Evolutionary conservation across 2,113 vertebrate species (phyloP), one percentile per base, ranked within the genome.

Genomic region (Ammodytes dubius): DNA sequence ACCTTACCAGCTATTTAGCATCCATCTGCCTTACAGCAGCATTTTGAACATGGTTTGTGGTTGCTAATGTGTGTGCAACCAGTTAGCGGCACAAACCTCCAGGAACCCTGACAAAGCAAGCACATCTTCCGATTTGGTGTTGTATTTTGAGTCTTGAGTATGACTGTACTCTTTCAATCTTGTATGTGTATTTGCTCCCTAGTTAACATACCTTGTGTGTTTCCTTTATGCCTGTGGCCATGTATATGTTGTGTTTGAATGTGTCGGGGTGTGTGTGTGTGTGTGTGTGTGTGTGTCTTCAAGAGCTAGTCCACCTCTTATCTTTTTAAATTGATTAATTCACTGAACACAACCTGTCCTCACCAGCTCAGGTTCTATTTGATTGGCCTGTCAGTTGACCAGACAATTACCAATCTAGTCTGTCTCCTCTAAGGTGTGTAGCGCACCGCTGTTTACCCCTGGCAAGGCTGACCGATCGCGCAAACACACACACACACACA

Each of bases 291-390:
- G 74, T 69, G 46, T 42, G 15, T 59, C 42, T 37, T 2, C 27
- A 4, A 57, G 6, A 39, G 68, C n/a, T 12, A 54, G 42, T 45
- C 71, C 70, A 77, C 46, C n/a, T 69, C 49, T 45, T 43, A 59
- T 81, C 58, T 81, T 61, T 82, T 57, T 8, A 81, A 64, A 82
- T 67, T 79, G 74, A 85, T 70, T 81, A 67, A 87, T 85, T 71
- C 42, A 84, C 61, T 89, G 77, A 88, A 79, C 70, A 69, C 68
- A 79, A 47, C 17, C 79, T 70, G 70, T 82, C 53, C 82, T 74
- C 87, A 63, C 77, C 70, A 77, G 64, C 69, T 69, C 61, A 49
- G 63, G 73, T 65, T 84, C 19, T 74, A 59, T 79, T 71, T 70
- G 42, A 80, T 74, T 40, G 58, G 64, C 77, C 56, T 79, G 61